Evolutionary conservation across 2,888 invertebrate species (phyloP).

Genomic region (Crossocerus cetratus): DNA sequence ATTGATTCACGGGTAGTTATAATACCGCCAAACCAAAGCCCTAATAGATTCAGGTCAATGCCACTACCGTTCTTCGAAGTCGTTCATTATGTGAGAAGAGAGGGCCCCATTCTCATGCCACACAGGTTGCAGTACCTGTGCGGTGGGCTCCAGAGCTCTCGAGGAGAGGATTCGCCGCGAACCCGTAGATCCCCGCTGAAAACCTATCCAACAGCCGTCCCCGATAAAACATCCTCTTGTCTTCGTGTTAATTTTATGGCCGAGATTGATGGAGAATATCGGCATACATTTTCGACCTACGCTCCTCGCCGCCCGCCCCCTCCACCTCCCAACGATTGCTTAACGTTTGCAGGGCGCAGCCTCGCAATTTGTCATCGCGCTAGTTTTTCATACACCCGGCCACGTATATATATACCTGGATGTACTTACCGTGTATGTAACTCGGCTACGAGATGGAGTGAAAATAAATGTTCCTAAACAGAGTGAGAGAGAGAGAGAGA

Average conservation of each 20-base stretch:
- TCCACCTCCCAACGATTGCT: no score
- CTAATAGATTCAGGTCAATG: conserved; percentile 67
- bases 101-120: conserved; percentile 60
- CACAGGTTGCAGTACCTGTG: conserved; percentile 60
- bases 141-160: conserved; percentile 26
- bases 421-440: no score
- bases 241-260: conserved; percentile 12
- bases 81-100: conserved; percentile 64
- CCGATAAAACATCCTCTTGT: conserved; percentile 16
- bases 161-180: conserved; percentile 43
- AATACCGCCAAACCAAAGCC: conserved; percentile 63
- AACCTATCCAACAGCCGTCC: conserved; percentile 32
- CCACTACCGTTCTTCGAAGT: conserved; percentile 63
- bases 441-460: no score
- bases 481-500: no score
- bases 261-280: not conserved
- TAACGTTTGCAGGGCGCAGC: no score
- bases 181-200: conserved; percentile 37
- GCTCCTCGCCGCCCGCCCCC: not conserved
- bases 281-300: not conserved
- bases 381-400: no score
- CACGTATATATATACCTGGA: no score
- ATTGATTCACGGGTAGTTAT: conserved; percentile 66
- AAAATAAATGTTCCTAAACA: no score
- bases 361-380: no score